Evolutionary conservation across 2,888 invertebrate genomes (phyloP), one percentile per base, ranked within the genome.

Genomic region (Polylopha cassiicola): DNA sequence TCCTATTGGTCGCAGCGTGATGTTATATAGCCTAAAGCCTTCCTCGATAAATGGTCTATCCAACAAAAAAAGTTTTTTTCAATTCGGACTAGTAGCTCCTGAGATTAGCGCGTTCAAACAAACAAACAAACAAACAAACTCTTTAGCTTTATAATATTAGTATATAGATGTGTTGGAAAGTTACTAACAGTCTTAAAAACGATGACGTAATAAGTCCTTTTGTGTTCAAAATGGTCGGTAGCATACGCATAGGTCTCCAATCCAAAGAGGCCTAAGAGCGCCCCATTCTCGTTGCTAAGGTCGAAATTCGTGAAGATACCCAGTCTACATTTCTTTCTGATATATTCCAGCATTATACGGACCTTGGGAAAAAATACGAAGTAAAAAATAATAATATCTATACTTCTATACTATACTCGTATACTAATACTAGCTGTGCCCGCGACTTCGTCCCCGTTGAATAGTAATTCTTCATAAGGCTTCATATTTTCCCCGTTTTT

Each of bases 281-380:
- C 17, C 0, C 84, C 84, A 1, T 31, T 48, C 2, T 71, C 72
- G 20, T 79, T 80, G 22, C 80, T 74, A 14, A 85, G 42, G 26
- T 85, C 84, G 41, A 81, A 85, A 24, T 62, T 50, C 0, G 81
- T 72, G 44, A 54, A 73, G 0, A 46, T 42, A 0, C 76, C 81
- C 5, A 81, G 51, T n/a, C 54, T 64, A 48, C 81, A 84, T 36
- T 62, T 67, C 54, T 73, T 77, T 44, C 84, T 52, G 4, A 84
- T 78, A 38, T 76, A 81, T 48, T 84, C 84, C 46, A 84, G 53
- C 73, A 85, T 76, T 3, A 80, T 65, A 20, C 84, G 55, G 1
- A 80, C 31, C 37, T 37, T n/a, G n/a, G n/a, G 30, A 20, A 20
- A 18, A 5, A 23, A 5, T 4, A 15, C 13, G 6, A 2, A 27